phyloP scores from a whole-genome alignment of 2,888 invertebrate species.

The Carpatolechia fugitivella region DNA sequence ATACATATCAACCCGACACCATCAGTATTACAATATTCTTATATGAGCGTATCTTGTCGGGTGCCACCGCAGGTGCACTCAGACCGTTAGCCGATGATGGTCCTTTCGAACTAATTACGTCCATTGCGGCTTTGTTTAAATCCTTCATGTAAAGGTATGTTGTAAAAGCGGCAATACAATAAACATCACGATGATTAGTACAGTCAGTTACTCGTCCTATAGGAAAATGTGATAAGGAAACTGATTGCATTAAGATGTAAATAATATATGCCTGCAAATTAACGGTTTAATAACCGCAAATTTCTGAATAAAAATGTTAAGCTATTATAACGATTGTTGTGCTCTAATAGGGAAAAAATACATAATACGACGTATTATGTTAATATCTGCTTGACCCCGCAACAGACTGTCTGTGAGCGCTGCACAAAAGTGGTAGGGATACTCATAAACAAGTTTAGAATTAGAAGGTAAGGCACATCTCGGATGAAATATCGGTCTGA shows the following conservation, averaged over 20 bases:
- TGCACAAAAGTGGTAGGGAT: too few species aligned
- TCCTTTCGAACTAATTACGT: background rate
- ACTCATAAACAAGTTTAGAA: slow-evolving; percentile 16
- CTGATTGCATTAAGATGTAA: too few species aligned
- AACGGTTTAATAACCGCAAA: slow-evolving; percentile 45
- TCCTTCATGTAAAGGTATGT: background rate
- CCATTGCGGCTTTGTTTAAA: background rate
- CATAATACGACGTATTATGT: too few species aligned
- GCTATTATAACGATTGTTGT: too few species aligned
- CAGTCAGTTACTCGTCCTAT: too few species aligned
- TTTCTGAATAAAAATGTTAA: too few species aligned
- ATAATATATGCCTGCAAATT: slow-evolving; percentile 38
- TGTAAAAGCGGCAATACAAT: background rate
- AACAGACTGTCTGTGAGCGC: too few species aligned
- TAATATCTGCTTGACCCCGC: too few species aligned
- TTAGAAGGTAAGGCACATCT: slow-evolving; percentile 15
- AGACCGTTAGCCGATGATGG: slow-evolving; percentile 30
- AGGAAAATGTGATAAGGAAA: too few species aligned
- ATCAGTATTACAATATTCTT: slow-evolving; percentile 36
- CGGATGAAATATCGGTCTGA: slow-evolving; percentile 24
- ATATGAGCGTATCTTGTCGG: slow-evolving; percentile 31
- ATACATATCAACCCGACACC: slow-evolving; percentile 34
- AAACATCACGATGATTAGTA: too few species aligned
- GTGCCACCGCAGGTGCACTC: slow-evolving; percentile 39
- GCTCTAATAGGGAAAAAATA: too few species aligned